Conservation (phyloP, 2,113 vertebrate genomes). For the Mystacornis crossleyi region DNA sequence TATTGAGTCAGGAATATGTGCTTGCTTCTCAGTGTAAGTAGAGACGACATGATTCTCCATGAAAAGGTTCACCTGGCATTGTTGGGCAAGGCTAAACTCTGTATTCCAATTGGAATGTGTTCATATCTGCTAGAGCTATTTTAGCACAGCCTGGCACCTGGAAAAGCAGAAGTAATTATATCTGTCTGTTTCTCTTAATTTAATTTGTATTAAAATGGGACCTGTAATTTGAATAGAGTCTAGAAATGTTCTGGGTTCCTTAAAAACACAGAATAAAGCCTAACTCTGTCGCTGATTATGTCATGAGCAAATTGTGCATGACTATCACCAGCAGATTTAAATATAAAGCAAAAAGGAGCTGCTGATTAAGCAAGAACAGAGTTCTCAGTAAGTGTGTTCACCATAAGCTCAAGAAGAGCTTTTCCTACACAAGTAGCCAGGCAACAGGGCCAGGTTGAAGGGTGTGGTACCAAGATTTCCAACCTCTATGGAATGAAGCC, state of each 20-base stretch:
- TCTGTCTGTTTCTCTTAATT: not conserved
- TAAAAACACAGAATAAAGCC: not conserved
- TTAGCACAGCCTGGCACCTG: not conserved
- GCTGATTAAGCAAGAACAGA: not conserved
- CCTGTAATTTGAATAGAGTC: not conserved
- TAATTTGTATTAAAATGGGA: not conserved
- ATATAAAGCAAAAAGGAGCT: not conserved
- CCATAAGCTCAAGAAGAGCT: not conserved
- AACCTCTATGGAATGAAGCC: not conserved
- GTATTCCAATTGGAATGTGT: not conserved
- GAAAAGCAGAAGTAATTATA: not conserved
- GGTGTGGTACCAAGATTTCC: rapidly evolving
- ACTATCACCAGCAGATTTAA: not conserved
- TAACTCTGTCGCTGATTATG: not conserved
- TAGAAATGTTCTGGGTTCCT: not conserved
- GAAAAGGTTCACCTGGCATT: not conserved
- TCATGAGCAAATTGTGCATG: not conserved
- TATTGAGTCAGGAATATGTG: not conserved
- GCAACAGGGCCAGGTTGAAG: not conserved
- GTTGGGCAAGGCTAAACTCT: not conserved
- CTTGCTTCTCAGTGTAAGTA: rapidly evolving
- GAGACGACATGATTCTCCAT: not conserved
- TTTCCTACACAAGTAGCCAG: not conserved
- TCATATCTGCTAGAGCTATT: not conserved
- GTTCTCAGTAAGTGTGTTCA: not conserved